These are phyloP conservation scores for Lepidocyrtinus sp. DNA, from an alignment of 2,888 invertebrate genomes.

Conservation along the genomic window DNA sequence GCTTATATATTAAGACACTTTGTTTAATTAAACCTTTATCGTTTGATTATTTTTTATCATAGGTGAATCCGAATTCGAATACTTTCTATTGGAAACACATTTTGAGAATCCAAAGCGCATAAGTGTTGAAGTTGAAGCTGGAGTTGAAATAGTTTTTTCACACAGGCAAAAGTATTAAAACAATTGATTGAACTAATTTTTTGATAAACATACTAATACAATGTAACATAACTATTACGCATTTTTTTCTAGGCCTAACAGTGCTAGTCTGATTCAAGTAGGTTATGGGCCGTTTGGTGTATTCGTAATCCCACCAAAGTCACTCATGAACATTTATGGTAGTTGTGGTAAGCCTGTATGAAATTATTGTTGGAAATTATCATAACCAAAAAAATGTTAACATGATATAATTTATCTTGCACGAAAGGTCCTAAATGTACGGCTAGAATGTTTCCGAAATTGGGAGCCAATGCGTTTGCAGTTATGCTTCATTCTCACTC, in stretches of 20 bases:
- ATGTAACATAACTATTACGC: too few species aligned
- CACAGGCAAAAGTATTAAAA: slow-evolving; percentile 40
- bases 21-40: too few species aligned
- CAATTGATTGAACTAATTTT: too few species aligned
- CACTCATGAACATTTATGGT: slow-evolving; percentile 32
- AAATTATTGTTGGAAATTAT: too few species aligned
- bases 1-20: too few species aligned
- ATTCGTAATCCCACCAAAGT: slow-evolving; percentile 47
- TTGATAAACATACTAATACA: too few species aligned
- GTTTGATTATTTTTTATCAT: too few species aligned
- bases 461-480: slow-evolving; percentile 44
- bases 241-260: neutral
- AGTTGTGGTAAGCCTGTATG: slow-evolving; percentile 30
- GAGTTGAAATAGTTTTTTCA: slow-evolving; percentile 42
- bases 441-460: slow-evolving; percentile 29
- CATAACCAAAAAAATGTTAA: too few species aligned
- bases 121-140: slow-evolving; percentile 42
- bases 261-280: slow-evolving; percentile 39
- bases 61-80: slow-evolving; percentile 38
- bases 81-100: slow-evolving; percentile 47
- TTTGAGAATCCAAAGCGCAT: slow-evolving; percentile 42
- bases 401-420: neutral
- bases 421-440: slow-evolving; percentile 34
- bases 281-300: slow-evolving; percentile 47
- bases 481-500: slow-evolving; percentile 46